Evolutionary conservation across 2,888 invertebrate genomes (phyloP).

Genomic region (Phorcus lineatus): DNA sequence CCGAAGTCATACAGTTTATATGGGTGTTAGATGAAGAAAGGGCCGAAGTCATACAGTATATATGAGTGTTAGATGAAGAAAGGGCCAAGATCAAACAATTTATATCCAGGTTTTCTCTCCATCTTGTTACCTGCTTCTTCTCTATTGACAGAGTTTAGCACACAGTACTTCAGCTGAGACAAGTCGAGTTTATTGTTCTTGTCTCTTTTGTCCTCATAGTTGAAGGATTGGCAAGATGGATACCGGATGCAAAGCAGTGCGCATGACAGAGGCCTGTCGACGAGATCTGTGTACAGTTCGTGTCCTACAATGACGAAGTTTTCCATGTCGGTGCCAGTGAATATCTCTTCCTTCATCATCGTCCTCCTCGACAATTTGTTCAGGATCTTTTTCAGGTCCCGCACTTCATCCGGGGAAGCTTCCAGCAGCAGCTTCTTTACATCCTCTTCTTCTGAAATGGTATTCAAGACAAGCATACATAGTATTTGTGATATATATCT

Average conservation of each 20-base stretch:
- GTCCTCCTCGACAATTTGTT: neutral
- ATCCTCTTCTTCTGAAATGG: neutral
- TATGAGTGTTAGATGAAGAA: neutral
- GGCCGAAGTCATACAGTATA: too few relatives aligned
- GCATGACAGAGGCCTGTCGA: constrained; percentile 1
- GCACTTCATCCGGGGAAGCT: neutral
- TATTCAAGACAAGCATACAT: too few relatives aligned
- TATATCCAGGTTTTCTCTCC: constrained; percentile 4
- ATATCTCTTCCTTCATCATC: neutral
- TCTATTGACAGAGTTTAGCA: neutral
- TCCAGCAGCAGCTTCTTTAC: neutral
- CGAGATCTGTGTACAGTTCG: neutral
- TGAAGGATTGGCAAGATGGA: neutral
- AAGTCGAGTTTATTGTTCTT: neutral
- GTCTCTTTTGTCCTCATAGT: neutral
- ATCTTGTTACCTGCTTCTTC: neutral
- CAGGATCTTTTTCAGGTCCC: neutral
- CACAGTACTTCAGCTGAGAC: neutral
- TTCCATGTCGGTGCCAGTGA: constrained; percentile 4
- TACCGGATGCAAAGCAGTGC: neutral
- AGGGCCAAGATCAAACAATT: constrained; percentile 6
- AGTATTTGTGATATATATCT: too few relatives aligned
- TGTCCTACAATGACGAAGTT: constrained; percentile 13
- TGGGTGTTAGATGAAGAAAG: too few relatives aligned
- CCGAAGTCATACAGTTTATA: too few relatives aligned